A percentile compares a stretch with the other conserved stretches of the same genome.
These are phyloP conservation scores for Ophiodon elongatus DNA, from an alignment of 2,113 vertebrate genomes.

Conservation along the genomic window DNA sequence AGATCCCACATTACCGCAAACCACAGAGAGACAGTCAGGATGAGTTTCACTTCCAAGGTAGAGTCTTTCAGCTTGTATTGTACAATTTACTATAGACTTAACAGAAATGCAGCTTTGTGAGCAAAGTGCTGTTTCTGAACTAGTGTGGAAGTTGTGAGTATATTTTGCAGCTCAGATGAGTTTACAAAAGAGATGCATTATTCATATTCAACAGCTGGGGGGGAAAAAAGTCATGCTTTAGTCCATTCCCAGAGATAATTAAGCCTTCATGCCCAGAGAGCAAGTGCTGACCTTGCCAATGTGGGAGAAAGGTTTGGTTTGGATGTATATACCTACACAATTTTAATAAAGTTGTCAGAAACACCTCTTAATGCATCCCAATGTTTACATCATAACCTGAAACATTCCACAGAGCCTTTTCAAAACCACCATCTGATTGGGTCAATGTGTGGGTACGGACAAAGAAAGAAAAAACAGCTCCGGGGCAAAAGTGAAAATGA, in stretches of 20 bases:
- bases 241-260: neutral
- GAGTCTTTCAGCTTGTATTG: neutral
- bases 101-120: constrained; percentile 18
- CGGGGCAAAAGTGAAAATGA: constrained; percentile 30
- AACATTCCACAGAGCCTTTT: neutral
- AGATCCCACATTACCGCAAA: constrained; percentile 7
- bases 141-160: constrained; percentile 24
- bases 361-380: constrained; percentile 8
- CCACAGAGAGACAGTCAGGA: neutral
- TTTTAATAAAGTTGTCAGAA: constrained; percentile 31
- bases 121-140: constrained; percentile 14
- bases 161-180: constrained; percentile 5
- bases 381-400: constrained; percentile 18
- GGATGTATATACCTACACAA: neutral
- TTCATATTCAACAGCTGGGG: neutral
- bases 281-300: constrained; percentile 61
- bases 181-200: neutral
- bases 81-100: constrained; percentile 14
- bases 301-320: constrained; percentile 31
- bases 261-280: constrained; percentile 14
- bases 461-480: neutral
- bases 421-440: neutral
- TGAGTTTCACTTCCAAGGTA: constrained; percentile 2
- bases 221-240: neutral
- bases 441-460: neutral